Conservation (phyloP, 2,888 invertebrate genomes). For the Diarsia rubi region DNA sequence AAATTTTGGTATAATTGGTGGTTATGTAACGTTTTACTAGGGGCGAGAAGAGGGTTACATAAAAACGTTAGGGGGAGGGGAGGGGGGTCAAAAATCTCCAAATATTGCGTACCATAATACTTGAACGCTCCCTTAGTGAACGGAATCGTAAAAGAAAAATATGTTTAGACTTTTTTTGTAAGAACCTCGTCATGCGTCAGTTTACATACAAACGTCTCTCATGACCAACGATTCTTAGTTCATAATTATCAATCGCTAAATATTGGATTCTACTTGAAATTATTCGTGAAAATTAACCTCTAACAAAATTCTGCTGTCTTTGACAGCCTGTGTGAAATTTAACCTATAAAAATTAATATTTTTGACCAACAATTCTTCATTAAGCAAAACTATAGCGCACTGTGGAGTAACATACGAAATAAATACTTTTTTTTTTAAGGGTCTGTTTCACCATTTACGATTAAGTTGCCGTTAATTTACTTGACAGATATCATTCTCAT, state of each 20-base stretch:
- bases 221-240: neutral
- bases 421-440: neutral
- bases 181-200: neutral
- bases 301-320: neutral
- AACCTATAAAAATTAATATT: neutral
- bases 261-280: conserved; percentile 1
- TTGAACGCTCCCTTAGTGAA: too few species aligned
- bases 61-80: too few species aligned
- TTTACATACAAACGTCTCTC: neutral
- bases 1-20: too few species aligned
- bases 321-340: neutral
- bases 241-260: neutral
- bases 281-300: neutral
- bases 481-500: too few species aligned
- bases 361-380: neutral
- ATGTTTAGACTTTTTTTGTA: neutral
- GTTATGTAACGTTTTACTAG: too few species aligned
- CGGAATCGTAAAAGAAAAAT: neutral
- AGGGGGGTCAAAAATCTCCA: too few species aligned
- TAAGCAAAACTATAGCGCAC: conserved; percentile 2
- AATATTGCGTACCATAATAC: too few species aligned
- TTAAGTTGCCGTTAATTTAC: too few species aligned
- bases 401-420: neutral
- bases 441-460: too few species aligned
- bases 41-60: too few species aligned